Evolutionary conservation across 2,113 vertebrate genomes (phyloP).

Genomic region (Gallinago undulata): DNA sequence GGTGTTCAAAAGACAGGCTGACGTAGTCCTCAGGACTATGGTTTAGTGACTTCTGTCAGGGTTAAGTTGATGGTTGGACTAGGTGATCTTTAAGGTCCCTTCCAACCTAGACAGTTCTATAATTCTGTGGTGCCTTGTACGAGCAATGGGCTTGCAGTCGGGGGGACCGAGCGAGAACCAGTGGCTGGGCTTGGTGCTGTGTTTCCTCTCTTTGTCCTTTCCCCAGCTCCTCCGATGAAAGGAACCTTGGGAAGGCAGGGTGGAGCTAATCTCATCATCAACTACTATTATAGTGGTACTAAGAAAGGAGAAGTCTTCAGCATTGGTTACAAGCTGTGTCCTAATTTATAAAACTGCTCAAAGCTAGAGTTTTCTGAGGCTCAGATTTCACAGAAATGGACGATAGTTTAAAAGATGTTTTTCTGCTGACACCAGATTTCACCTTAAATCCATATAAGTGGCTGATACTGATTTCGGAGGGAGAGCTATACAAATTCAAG

Average conservation of each 20-base stretch:
- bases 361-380: background rate
- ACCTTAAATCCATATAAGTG: background rate
- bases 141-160: accelerated
- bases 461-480: background rate
- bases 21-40: too few species aligned
- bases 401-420: background rate
- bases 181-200: background rate
- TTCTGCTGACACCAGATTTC: background rate
- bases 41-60: too few species aligned
- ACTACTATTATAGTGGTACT: accelerated
- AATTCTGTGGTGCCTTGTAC: accelerated
- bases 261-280: background rate
- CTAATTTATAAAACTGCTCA: background rate
- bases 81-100: too few species aligned
- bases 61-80: too few species aligned
- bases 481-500: background rate
- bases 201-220: background rate
- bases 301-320: background rate
- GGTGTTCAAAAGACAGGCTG: too few species aligned
- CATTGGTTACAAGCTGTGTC: background rate
- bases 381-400: background rate
- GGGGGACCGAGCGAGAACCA: accelerated
- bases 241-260: background rate
- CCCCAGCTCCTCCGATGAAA: background rate
- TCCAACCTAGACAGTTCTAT: too few species aligned